phyloP scores from a whole-genome alignment of 2,888 invertebrate genomes.

The Drosophila longiperda region DNA sequence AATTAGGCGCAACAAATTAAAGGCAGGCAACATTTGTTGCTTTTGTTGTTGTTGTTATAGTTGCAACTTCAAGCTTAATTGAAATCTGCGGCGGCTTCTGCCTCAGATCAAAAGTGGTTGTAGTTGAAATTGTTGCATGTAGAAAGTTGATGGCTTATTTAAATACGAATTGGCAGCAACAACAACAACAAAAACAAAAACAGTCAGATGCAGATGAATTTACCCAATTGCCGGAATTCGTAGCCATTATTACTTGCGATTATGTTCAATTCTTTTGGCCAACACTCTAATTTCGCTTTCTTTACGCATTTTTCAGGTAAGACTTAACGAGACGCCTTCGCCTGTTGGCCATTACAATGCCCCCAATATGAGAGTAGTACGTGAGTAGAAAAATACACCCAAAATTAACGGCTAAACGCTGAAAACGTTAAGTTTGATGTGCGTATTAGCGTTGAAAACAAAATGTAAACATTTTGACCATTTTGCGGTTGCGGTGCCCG shows the following conservation, averaged over 20 bases:
- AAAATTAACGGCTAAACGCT: not conserved
- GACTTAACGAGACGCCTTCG: slow-evolving; percentile 13
- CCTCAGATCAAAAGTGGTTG: slow-evolving; percentile 34
- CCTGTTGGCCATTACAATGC: slow-evolving; percentile 43
- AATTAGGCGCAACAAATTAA: slow-evolving; percentile 72
- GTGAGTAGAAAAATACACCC: slow-evolving; percentile 53
- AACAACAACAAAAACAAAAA: not conserved
- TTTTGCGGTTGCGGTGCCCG: slow-evolving; percentile 39
- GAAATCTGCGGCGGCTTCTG: slow-evolving; percentile 52
- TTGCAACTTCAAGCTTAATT: slow-evolving; percentile 48
- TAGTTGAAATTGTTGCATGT: slow-evolving; percentile 40
- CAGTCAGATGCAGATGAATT: not conserved
- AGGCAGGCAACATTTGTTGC: slow-evolving; percentile 31
- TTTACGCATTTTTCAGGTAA: slow-evolving; percentile 65
- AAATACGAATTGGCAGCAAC: slow-evolving; percentile 48
- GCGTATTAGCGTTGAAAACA: slow-evolving; percentile 69
- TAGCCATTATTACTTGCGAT: slow-evolving; percentile 39
- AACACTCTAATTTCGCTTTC: slow-evolving; percentile 53
- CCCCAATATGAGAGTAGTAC: slow-evolving; percentile 50
- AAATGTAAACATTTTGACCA: slow-evolving; percentile 73
- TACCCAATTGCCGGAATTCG: slow-evolving; percentile 14
- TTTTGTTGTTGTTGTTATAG: slow-evolving; percentile 16
- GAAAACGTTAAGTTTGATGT: slow-evolving; percentile 41
- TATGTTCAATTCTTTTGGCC: slow-evolving; percentile 37
- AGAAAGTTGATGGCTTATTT: slow-evolving; percentile 63